Base-by-base conservation (phyloP, 2,888 invertebrate species). In the Leptogaster cylindrica region DNA sequence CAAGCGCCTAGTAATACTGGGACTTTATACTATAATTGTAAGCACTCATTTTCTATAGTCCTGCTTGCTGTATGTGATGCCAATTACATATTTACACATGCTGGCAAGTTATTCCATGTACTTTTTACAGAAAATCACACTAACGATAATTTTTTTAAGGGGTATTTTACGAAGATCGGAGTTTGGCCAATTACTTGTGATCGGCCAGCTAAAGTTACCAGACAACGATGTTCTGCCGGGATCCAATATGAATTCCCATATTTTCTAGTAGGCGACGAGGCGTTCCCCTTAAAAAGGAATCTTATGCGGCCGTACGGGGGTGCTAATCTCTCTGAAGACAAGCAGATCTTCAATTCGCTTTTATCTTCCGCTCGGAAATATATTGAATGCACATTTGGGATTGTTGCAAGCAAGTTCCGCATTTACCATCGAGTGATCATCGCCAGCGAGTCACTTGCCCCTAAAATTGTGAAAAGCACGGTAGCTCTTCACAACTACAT, bases 1-100 rank as follows among this genome's bases (percentile, higher is more conserved):
- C 64, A 72, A 70, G 64, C 68, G 25, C 73, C 74, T 16, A 7
- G 64, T 46, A 69, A 73, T 23, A 73, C 68, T 51, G 73, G 73
- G 12, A 61, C 71, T 6, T 4, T 51, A 10, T 74, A 46, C 52
- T 71, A 48, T 39, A 75, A 74, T 66, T 74, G 73, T 50, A 71
- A 74, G 44, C 69, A 71, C 48, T 31, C 31, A 16, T 72, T 61
- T 33, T 68, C 66, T 25, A 66, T 72, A 16, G 73, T 72, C 4
- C 51, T 74, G 48, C 39, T 73, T 31, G 73, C 71, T 8, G 41
- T 46, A 1, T 70, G 61, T 20, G 72, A 74, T 58, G 41, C 69
- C 8, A n/a, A n/a, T n/a, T n/a, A n/a, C n/a, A n/a, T n/a, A n/a
- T n/a, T n/a, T n/a, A n/a, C n/a, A n/a, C n/a, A n/a, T n/a, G n/a